Evolutionary conservation across 2,888 invertebrate species (phyloP).

Genomic region (Agonum fuliginosum): DNA sequence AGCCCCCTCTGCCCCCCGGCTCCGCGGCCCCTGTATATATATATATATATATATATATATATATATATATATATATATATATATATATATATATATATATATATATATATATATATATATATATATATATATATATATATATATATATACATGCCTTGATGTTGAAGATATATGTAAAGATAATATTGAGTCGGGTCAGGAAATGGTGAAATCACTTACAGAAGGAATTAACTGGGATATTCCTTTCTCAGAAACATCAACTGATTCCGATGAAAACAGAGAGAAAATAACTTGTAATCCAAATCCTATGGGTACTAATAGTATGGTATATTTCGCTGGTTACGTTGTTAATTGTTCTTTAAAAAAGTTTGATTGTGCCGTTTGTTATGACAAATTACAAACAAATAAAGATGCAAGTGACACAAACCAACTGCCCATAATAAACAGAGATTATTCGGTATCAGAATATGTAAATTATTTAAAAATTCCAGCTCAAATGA

Average conservation of each 20-base stretch:
- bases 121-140: too few species aligned
- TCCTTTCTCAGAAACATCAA: not conserved
- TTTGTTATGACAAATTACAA: not conserved
- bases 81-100: too few species aligned
- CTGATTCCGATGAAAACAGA: not conserved
- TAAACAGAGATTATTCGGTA: not conserved
- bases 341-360: not conserved
- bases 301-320: not conserved
- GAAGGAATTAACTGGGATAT: too few species aligned
- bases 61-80: too few species aligned
- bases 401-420: not conserved
- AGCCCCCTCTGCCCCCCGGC: too few species aligned
- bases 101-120: too few species aligned
- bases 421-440: not conserved
- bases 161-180: too few species aligned
- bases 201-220: too few species aligned
- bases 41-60: too few species aligned
- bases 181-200: too few species aligned
- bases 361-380: not conserved
- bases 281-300: not conserved
- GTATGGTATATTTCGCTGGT: not conserved
- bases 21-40: too few species aligned
- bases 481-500: not conserved
- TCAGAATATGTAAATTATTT: not conserved
- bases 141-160: too few species aligned